Evolutionary conservation across 37 sponge, comb jelly and placozoan species (phyloP), one percentile per base, ranked within the genome.

Genomic region (Beroe forskalii): DNA sequence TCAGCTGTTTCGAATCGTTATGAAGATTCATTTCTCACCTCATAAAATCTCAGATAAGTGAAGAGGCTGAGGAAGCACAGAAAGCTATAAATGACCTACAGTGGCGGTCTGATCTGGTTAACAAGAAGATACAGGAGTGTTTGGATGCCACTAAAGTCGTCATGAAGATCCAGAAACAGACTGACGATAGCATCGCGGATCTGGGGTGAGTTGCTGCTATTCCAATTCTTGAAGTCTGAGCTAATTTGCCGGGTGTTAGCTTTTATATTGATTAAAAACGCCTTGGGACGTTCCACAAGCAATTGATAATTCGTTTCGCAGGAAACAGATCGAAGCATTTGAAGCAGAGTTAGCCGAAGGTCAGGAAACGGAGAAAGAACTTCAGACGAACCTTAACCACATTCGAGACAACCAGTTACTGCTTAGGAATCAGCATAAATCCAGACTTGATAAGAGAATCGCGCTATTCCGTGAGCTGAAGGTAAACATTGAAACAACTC

Each of bases 71-170:
- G 55, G 86, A 80, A 41, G 35, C 86, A 8, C 86, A 80, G 55
- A 80, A 43, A 80, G 44, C 86, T 24, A 80, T 80, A 23, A 25
- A 80, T 48, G 86, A 80, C 28, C 55, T 80, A 17, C 86, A 80
- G 30, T 80, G 86, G 86, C 1, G 86, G 20, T 33, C 14, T 42
- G 86, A 80, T 43, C 55, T 80, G 48, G 86, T 80, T 1, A 44
- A 17, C 86, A 80, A 80, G 48, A 80, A 80, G 86, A 80, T 80
- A 0, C 86, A 80, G 86, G 86, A 80, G 55, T 44, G 55, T 80
- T 22, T 80, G 3, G 86, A 80, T 43, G 86, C 86, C 27, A 80
- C 86, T 23, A 80, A 41, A 43, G 86, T 80, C 55, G 86, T 80
- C 2, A 41, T 80, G 55, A 80, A 80, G 55, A 80, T 80, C n/a